Base-by-base conservation (phyloP, 1,140 invertebrate species). In the Zeugodacus cucurbitae region DNA sequence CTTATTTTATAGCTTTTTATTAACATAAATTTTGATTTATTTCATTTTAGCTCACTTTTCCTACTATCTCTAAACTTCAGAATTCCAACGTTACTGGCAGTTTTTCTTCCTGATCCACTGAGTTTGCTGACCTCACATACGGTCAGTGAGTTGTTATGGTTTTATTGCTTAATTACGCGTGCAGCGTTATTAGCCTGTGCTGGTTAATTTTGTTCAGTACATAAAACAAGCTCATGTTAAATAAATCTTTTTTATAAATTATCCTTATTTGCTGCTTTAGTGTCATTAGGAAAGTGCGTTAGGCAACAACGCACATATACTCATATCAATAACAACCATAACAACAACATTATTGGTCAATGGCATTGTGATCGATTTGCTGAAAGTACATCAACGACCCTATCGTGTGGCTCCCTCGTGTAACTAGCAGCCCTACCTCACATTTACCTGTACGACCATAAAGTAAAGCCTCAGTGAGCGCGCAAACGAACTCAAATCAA, bases 401-500 rank as follows among this genome's bases (percentile, higher is more conserved):
- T 11, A 67, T 7, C 11, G 26, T 14, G 26, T 62, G 59, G 59
- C 26, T 29, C 32, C 26, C 48, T 54, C 20, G 20, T 54, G 48
- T 17, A 17, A 5, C 14, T 17, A 0, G 48, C 14, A 17, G 48
- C 48, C 48, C 14, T 17, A 54, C 48, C 48, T 54, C 2, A 54
- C 34, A 41, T 41, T 74, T 41, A 74, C 37, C 67, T 74, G 67
- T 0, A 34, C 17, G 17, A 37, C 67, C 67, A 41, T 74, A 74
- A 74, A 41, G 32, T 74, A 41, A 34, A 32, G 62, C 62, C n/a
- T 34, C 29, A 67, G 29, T 67, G 62, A 67, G 62, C 62, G 14
- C 62, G 48, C 48, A 54, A 67, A 67, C 62, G 26, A 67, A 67
- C 62, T 67, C 62, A 67, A 67, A 29, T 74, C 70, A 74, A 74